phyloP scores from a whole-genome alignment of 2,113 vertebrate genomes.

The Ictalurus punctatus region DNA sequence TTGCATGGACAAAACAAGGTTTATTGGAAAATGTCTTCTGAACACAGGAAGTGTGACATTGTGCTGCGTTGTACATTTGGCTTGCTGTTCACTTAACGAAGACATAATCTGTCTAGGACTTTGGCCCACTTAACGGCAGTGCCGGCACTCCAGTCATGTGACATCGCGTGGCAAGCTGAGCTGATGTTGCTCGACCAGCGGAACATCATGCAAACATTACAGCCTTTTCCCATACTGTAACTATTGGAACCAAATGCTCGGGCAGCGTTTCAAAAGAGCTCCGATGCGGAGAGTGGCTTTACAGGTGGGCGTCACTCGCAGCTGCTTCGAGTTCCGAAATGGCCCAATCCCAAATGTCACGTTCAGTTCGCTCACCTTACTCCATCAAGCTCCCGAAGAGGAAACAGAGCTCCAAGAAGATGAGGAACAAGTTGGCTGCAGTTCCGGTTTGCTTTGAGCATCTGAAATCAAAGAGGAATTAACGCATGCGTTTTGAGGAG shows the following conservation, averaged over 20 bases:
- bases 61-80: neutral
- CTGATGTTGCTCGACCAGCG: neutral
- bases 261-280: slow-evolving; percentile 74
- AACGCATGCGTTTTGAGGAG: neutral
- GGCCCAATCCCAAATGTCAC: slow-evolving; percentile 44
- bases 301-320: slow-evolving; percentile 62
- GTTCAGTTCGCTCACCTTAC: slow-evolving; percentile 37
- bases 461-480: neutral
- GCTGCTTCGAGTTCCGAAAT: slow-evolving; percentile 40
- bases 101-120: neutral
- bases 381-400: slow-evolving; percentile 16
- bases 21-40: neutral
- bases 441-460: neutral
- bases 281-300: slow-evolving; percentile 64
- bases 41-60: neutral
- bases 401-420: neutral
- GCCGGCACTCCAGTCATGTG: neutral
- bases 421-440: too few relatives aligned
- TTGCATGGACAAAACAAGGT: neutral
- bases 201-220: slow-evolving; percentile 57
- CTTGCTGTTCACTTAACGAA: neutral
- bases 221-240: slow-evolving; percentile 65
- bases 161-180: slow-evolving; percentile 18
- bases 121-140: neutral
- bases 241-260: slow-evolving; percentile 67